Percentiles rank a stretch among this genome's conserved stretches.
Conservation (phyloP, 2,888 invertebrate species). For the Papilio protenor region DNA sequence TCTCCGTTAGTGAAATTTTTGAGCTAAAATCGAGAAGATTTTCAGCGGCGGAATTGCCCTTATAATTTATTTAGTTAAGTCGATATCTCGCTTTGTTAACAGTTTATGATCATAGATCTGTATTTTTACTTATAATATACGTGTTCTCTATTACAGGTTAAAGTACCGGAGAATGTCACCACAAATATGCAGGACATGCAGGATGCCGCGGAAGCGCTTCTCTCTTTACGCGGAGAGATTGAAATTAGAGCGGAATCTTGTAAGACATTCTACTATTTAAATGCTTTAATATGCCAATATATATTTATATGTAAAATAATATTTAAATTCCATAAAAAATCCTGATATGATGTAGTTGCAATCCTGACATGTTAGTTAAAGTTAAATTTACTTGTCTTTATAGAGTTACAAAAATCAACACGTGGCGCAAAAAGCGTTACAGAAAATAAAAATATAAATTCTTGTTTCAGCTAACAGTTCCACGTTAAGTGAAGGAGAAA, state of each 20-base stretch:
- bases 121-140: background rate
- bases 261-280: conserved; percentile 2
- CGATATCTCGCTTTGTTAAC: background rate
- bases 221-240: conserved; percentile 15
- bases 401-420: background rate
- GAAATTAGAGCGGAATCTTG: background rate
- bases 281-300: background rate
- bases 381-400: background rate
- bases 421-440: background rate
- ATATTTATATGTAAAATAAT: background rate
- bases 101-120: background rate
- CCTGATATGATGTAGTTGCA: background rate
- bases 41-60: background rate
- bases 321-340: background rate
- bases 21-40: background rate
- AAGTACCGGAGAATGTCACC: background rate
- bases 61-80: background rate
- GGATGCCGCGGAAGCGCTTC: conserved; percentile 25
- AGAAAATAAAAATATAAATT: background rate
- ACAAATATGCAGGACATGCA: conserved; percentile 17
- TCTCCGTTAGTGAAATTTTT: background rate
- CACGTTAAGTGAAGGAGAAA: conserved; percentile 8
- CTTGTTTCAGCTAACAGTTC: conserved; percentile 23
- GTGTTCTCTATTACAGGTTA: background rate
- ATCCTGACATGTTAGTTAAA: too few relatives aligned